phyloP scores from a whole-genome alignment of 2,888 invertebrate genomes.

The Nematopogon swammerdamellus region DNA sequence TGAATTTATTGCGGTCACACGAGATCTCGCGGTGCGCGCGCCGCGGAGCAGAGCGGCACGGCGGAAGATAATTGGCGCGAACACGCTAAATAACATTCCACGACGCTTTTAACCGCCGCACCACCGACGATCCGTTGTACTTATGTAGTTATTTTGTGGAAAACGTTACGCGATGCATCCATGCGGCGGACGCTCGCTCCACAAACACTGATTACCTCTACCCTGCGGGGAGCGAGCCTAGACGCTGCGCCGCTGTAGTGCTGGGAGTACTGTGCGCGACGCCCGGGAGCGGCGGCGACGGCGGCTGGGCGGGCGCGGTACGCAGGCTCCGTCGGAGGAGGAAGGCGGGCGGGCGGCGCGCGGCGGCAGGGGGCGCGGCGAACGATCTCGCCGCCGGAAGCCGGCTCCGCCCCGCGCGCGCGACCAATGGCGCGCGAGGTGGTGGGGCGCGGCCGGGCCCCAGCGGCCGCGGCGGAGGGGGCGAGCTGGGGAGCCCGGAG shows the following conservation, averaged over 20 bases:
- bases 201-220: too few species aligned
- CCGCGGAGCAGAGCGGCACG: not conserved
- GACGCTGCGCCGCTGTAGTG: too few species aligned
- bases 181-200: too few species aligned
- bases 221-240: too few species aligned
- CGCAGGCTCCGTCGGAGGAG: conserved; percentile 10
- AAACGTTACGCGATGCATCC: too few species aligned
- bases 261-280: too few species aligned
- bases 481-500: conserved; percentile 25
- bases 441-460: conserved; percentile 28
- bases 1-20: too few species aligned
- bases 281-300: conserved; percentile 10
- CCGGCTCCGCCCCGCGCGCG: conserved; percentile 33
- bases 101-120: not conserved
- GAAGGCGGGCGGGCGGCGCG: conserved; percentile 16
- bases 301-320: conserved; percentile 15
- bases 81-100: not conserved
- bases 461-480: conserved; percentile 4
- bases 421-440: conserved; percentile 34
- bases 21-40: too few species aligned
- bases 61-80: not conserved
- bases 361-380: conserved; percentile 17
- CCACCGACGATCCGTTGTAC: not conserved
- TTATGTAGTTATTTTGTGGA: too few species aligned
- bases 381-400: conserved; percentile 20